These are phyloP conservation scores for Platycnemis pennipes DNA, from an alignment of 2,888 invertebrate genomes.

Conservation along the genomic window DNA sequence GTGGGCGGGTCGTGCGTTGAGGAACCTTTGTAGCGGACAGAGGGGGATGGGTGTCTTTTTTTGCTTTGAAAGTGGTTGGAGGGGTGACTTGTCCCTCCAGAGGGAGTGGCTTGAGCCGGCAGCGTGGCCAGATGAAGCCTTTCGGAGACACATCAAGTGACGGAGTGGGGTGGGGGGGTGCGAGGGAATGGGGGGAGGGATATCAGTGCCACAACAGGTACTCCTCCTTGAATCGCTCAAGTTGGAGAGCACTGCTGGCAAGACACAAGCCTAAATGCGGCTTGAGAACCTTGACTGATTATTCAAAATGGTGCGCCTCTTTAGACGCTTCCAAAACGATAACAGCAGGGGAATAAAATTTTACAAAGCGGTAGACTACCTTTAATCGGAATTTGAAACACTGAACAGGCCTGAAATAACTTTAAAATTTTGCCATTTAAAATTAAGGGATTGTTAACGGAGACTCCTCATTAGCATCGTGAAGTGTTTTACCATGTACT, in stretches of 20 bases:
- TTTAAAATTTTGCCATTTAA: no score
- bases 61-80: not conserved
- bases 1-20: not conserved
- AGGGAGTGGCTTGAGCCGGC: not conserved
- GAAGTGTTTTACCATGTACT: no score
- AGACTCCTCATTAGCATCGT: no score
- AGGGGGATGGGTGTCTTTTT: not conserved
- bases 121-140: not conserved
- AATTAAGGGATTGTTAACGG: no score
- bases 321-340: not conserved
- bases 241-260: not conserved
- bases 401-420: no score
- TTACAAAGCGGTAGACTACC: no score
- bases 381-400: no score
- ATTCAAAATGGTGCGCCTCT: not conserved
- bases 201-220: constrained; percentile 40
- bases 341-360: not conserved
- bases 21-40: not conserved
- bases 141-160: not conserved
- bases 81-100: not conserved
- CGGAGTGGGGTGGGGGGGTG: not conserved
- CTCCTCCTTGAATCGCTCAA: not conserved
- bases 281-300: not conserved
- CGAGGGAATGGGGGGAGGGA: not conserved
- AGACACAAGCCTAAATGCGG: not conserved